Conservation (phyloP, 2,888 invertebrate genomes). For the Ernsta delagoae region DNA sequence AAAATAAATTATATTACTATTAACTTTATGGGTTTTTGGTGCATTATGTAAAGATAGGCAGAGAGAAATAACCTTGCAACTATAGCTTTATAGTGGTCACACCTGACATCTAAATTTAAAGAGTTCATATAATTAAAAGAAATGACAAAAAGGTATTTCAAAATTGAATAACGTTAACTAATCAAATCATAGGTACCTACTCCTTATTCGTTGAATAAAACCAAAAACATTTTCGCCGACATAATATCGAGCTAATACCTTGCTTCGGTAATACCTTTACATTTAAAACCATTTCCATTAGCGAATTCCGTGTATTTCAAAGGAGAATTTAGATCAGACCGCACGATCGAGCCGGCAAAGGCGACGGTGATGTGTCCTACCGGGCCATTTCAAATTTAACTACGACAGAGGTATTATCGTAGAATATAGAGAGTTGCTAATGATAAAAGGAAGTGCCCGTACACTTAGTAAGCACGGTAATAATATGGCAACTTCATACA, state of each 20-base stretch:
- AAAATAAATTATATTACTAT: too few species aligned
- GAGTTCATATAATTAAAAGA: too few species aligned
- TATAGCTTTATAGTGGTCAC: too few species aligned
- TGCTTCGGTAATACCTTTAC: background rate
- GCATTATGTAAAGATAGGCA: too few species aligned
- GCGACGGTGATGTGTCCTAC: slow-evolving; percentile 12
- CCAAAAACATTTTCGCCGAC: background rate
- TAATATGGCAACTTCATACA: too few species aligned
- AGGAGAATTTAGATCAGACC: slow-evolving; percentile 28
- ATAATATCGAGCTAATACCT: background rate
- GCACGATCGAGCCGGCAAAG: slow-evolving; percentile 22
- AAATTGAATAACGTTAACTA: too few species aligned
- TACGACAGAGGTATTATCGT: slow-evolving; percentile 11
- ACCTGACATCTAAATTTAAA: too few species aligned
- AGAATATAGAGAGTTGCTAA: background rate
- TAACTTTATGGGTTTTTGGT: too few species aligned
- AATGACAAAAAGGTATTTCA: too few species aligned
- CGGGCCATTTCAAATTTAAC: slow-evolving; percentile 31
- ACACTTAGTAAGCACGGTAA: too few species aligned
- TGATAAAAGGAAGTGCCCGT: background rate
- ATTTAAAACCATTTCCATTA: slow-evolving; percentile 21
- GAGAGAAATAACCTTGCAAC: too few species aligned
- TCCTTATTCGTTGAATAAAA: background rate
- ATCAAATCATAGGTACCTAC: too few species aligned
- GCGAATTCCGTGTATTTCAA: slow-evolving; percentile 14